phyloP scores from a whole-genome alignment of 2,888 invertebrate genomes.

The Caenorhabditis angaria region DNA sequence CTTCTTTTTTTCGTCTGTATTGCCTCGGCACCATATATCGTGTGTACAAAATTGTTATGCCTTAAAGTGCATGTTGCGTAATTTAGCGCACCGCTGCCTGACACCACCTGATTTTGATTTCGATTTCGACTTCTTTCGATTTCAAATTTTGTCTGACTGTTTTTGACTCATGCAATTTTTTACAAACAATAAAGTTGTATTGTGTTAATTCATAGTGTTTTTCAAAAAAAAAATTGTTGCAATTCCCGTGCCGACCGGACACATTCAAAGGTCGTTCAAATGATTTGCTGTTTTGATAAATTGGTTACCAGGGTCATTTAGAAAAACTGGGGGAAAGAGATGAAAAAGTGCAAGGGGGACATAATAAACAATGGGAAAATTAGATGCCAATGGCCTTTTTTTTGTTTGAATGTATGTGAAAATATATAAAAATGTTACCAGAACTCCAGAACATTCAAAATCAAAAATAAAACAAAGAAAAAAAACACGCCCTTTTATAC shows the following conservation, averaged over 20 bases:
- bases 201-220: neutral
- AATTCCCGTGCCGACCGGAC: neutral
- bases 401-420: neutral
- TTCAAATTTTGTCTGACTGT: too few relatives aligned
- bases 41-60: neutral
- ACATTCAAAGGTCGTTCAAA: neutral
- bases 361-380: neutral
- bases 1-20: neutral
- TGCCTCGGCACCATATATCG: neutral
- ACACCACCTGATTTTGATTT: neutral
- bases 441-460: too few relatives aligned
- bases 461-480: too few relatives aligned
- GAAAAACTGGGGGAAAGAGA: too few relatives aligned
- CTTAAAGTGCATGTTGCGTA: neutral
- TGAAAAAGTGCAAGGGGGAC: too few relatives aligned
- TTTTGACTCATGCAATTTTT: too few relatives aligned
- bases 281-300: conserved; percentile 2
- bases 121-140: too few relatives aligned
- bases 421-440: too few relatives aligned
- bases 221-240: neutral
- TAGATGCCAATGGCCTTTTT: neutral
- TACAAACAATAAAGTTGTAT: too few relatives aligned
- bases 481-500: too few relatives aligned
- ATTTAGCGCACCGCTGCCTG: neutral
- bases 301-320: neutral